Conservation (phyloP, 1,140 invertebrate species). For the Eueides isabella region DNA sequence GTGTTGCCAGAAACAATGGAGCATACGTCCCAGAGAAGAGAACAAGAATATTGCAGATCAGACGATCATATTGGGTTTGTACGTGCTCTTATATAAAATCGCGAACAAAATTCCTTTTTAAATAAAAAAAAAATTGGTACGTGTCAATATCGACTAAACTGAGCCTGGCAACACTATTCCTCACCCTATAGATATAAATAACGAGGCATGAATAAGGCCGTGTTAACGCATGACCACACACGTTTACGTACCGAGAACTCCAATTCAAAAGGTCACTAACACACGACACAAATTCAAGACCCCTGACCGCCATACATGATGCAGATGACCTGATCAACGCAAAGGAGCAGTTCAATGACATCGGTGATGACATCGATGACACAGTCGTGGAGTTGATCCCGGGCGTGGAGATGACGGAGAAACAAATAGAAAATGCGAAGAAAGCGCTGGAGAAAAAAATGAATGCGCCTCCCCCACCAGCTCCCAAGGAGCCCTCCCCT, state of each 20-base stretch:
- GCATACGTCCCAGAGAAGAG: not conserved
- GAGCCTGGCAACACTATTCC: conserved; percentile 11
- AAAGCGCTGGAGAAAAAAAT: conserved; percentile 33
- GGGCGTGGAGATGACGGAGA: conserved; percentile 80
- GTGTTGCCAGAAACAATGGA: conserved; percentile 16
- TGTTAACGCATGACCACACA: conserved; percentile 46
- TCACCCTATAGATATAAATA: conserved; percentile 34
- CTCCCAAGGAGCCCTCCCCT: conserved; percentile 46
- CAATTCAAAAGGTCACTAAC: conserved; percentile 1
- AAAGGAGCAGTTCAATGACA: conserved; percentile 98
- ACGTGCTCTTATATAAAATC: not conserved
- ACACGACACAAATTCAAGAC: conserved; percentile 22
- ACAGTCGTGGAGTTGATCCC: conserved; percentile 97
- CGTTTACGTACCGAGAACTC: not conserved
- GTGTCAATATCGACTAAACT: not conserved
- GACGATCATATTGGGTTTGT: not conserved
- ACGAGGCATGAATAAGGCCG: conserved; percentile 32
- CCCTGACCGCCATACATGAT: conserved; percentile 57
- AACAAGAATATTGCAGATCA: conserved; percentile 2
- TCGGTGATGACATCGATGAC: conserved; percentile 98
- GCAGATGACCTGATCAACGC: conserved; percentile 99
- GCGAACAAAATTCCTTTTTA: not conserved
- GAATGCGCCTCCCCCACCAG: conserved; percentile 42
- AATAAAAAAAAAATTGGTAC: not conserved
- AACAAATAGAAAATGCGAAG: conserved; percentile 61